Evolutionary conservation across 1,140 invertebrate species (phyloP), one percentile per base, ranked within the genome.

Genomic region (Drosophila tsacasi): DNA sequence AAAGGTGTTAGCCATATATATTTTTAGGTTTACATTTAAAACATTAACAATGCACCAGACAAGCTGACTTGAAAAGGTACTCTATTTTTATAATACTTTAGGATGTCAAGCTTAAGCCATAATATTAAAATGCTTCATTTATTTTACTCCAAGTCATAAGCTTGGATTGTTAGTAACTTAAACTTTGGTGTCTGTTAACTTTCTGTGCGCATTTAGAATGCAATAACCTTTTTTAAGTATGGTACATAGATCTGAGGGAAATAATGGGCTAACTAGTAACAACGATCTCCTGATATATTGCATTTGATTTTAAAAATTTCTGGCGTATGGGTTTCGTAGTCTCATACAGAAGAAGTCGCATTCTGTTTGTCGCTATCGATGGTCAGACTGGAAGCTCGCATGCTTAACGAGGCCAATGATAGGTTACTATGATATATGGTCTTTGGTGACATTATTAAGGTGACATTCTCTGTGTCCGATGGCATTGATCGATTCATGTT

Each of bases 311-410:
- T 19, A 32, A 52, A 52, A 19, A 32, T 19, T 49, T 25, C 15
- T 13, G 44, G 21, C 12, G 21, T 49, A n/a, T 35, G 9, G 8
- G 3, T 23, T 55, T 25, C 7, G 7, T 9, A 25, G 47, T 52
- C 32, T 39, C 46, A 92, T n/a, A 93, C 92, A 2, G 92, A 93
- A 5, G 92, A 93, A n/a, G 92, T 93, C 1, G 84, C 90, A 55
- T 93, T 92, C 21, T 86, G 69, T 9, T 66, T 57, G 17, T 57
- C 69, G 63, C 86, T 92, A 30, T 93, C 79, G 21, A 93, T 92
- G 5, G 92, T 93, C 3, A 93, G 65, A 63, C 86, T 93, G 5
- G 92, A 93, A 10, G 92, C 92, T 2, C 89, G 81, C 77, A 93
- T 79, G 39, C 84, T 93, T 3, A 93, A 57, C 4, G 92, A 93